Conservation (phyloP, 2,113 vertebrate genomes). For the Eubucco bourcierii region DNA sequence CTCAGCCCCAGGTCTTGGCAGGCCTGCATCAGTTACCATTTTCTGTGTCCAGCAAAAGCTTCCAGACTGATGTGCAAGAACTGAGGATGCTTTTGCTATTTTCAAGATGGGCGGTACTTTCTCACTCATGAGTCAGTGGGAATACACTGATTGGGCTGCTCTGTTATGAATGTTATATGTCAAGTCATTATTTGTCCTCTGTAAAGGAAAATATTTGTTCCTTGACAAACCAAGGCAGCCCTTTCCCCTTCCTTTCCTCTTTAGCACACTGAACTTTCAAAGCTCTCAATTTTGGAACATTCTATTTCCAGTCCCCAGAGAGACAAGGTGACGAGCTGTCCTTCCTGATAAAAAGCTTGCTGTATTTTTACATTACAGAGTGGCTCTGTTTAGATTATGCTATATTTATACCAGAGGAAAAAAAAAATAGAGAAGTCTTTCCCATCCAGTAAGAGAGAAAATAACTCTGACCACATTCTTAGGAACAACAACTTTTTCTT, state of each 20-base stretch:
- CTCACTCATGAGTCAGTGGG: slow-evolving; percentile 42
- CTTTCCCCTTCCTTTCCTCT: slow-evolving; percentile 49
- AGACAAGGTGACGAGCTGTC: slow-evolving; percentile 56
- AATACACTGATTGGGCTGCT: slow-evolving; percentile 10
- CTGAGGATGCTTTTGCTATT: slow-evolving; percentile 34
- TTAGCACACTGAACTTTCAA: slow-evolving; percentile 44
- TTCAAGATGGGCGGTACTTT: slow-evolving; percentile 29
- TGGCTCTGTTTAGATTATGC: slow-evolving; percentile 68
- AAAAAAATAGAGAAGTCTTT: slow-evolving; percentile 38
- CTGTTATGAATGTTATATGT: slow-evolving; percentile 52
- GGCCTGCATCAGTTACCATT: not conserved
- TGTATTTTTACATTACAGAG: slow-evolving; percentile 60
- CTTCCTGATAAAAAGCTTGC: slow-evolving; percentile 67
- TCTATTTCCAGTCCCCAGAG: slow-evolving; percentile 55
- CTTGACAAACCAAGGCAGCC: slow-evolving; percentile 41
- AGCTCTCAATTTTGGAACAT: slow-evolving; percentile 59
- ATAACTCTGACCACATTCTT: slow-evolving; percentile 51
- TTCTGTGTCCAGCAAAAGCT: not conserved
- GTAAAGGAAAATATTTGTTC: slow-evolving; percentile 63
- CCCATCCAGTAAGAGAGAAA: slow-evolving; percentile 66
- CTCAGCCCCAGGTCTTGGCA: not conserved
- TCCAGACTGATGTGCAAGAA: slow-evolving; percentile 13
- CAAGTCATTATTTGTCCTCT: slow-evolving; percentile 56
- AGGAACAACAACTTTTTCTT: slow-evolving; percentile 54
- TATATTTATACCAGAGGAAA: slow-evolving; percentile 22